Base-by-base conservation (phyloP, 30 jellyfish, hydroid and myxozoan species). In the Cassiopea xamachana region DNA sequence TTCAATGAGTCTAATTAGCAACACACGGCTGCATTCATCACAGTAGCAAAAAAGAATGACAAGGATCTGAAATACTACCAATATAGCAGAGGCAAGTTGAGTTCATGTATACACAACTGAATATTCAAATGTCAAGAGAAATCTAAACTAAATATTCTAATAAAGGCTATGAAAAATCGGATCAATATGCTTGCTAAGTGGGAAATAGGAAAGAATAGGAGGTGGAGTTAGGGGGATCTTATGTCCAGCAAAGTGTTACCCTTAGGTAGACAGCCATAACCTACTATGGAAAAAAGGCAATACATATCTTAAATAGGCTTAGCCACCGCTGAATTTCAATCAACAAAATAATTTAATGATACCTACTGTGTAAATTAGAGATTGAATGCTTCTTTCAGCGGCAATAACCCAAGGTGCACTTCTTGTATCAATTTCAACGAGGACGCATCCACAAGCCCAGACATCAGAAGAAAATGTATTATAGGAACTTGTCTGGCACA, bases 361-460 rank as follows among this genome's bases (percentile, higher is more conserved):
- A 67, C 83, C 67, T 17, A 88, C 95, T 87, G 79, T 72, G 86
- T 15, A 88, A 14, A 77, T 13, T 55, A 77, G 75, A 15, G 90
- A 81, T 18, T 39, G 68, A 0, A 48, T 68, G 48, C 95, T 90
- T 44, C 60, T 17, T 75, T 27, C 14, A 7, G 85, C 90, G 18
- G 76, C 79, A 19, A 44, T 47, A 68, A 18, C 59, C 95, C 95
- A 88, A 3, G 95, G 95, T 10, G 95, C 90, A 49, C 69, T 89
- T 27, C 95, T 90, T 6, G 87, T 69, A 15, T 79, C 90, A 70
- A 88, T 69, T 58, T 79, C 90, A 1, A 67, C 51, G 49, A 79
- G 82, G 17, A 88, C 80, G 45, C 95, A 88, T 73, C 95, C 95
- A 49, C 60, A 12, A 27, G 90, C 82, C 95, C 95, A 88, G 48